Evolutionary conservation across 2,113 vertebrate genomes (phyloP), one percentile per base, ranked within the genome.

Genomic region (Nestor notabilis): DNA sequence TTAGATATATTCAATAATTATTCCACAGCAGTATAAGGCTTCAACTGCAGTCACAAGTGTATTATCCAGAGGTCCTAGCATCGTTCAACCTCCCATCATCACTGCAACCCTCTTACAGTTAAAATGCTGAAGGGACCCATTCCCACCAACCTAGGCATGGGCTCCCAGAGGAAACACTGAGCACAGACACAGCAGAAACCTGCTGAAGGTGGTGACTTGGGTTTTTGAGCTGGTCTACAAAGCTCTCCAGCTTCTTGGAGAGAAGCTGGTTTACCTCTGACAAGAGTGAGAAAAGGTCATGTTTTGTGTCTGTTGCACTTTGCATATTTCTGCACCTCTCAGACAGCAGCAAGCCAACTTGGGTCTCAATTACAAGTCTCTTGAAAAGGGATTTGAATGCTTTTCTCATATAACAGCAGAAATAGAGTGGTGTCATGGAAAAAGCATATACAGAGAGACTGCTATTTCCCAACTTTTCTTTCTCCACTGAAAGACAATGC

Each of bases 381-480:
- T 56, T 86, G 58, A 78, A 95, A 90, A 81, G 46, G 17, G 17
- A 56, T 90, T 85, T 88, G 58, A 90, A 81, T 86, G 49, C 2
- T 89, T 78, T 91, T 70, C 58, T 83, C 74, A 31, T n/a, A 68
- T 23, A 94, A 24, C 33, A 86, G 53, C 39, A 94, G 71, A 83
- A 83, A 55, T 49, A 74, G n/a, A 69, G 33, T 39, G 18, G 27
- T 75, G 25, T 68, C 31, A 31, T 46, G 21, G 21, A 49, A 94
- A 63, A 82, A 52, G 7, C 31, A 25, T 50, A 58, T 27, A 19
- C n/a, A 83, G 39, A 83, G 37, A 76, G 9, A 63, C 5, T 70
- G 20, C 14, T 53, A 25, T 81, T 94, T 95, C 64, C 43, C n/a
- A 76, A 29, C 24, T 53, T 58, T 68, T 44, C 31, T 56, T 72